Percentiles rank a stretch among this genome's conserved stretches.
Evolutionary conservation across 2,888 invertebrate genomes (phyloP).

Genomic region (Chrysotoxum bicinctum): DNA sequence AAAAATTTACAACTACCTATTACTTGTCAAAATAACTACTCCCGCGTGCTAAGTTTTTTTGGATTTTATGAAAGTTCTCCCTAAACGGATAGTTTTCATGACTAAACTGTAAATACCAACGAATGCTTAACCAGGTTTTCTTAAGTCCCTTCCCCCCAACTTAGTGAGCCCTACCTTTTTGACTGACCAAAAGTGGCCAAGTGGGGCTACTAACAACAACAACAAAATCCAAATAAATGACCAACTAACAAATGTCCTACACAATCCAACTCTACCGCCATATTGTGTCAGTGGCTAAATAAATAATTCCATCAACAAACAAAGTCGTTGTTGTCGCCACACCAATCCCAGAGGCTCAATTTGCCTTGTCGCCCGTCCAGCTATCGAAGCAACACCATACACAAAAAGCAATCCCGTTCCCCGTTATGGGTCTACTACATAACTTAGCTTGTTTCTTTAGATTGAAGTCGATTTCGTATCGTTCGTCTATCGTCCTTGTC

Average conservation of each 20-base stretch:
- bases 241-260: constrained; percentile 14
- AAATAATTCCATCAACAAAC: constrained; percentile 48
- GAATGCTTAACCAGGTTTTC: background rate
- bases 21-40: background rate
- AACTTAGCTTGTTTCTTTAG: constrained; percentile 15
- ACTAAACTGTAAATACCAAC: background rate
- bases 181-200: background rate
- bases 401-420: constrained; percentile 6
- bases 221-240: background rate
- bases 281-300: constrained; percentile 39
- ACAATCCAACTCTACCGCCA: constrained; percentile 25
- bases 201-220: background rate
- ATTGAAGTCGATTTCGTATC: constrained; percentile 15
- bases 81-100: background rate
- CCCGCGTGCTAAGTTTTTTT: background rate
- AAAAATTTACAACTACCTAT: background rate
- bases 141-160: background rate
- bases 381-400: background rate
- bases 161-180: background rate
- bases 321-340: constrained; percentile 28
- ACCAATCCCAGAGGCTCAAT: constrained; percentile 39
- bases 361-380: constrained; percentile 4
- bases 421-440: no score
- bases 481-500: constrained; percentile 41
- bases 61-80: background rate